phyloP scores from a whole-genome alignment of 2,888 invertebrate species.

The Synanthedon andrenaeformis region DNA sequence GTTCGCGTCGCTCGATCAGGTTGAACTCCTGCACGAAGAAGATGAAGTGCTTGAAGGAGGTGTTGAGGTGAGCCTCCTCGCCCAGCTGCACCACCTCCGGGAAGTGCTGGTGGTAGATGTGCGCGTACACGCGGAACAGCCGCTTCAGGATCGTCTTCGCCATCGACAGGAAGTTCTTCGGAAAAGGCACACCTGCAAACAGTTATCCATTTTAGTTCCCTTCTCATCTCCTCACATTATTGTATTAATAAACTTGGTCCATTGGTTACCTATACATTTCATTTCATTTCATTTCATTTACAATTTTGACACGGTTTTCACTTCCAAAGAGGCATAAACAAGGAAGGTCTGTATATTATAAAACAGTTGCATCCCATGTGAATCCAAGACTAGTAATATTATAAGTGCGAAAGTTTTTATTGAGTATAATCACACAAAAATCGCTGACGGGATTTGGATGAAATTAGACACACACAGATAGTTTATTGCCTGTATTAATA shows the following conservation, averaged over 20 bases:
- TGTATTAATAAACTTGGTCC: neutral
- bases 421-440: too few relatives aligned
- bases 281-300: too few relatives aligned
- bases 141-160: conserved; percentile 98
- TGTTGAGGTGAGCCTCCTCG: conserved; percentile 99
- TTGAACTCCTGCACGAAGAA: conserved; percentile 98
- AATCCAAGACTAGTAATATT: too few relatives aligned
- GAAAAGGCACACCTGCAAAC: conserved; percentile 89
- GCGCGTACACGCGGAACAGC: conserved; percentile 98
- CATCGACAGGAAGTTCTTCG: conserved; percentile 95
- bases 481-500: too few relatives aligned
- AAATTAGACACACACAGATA: too few relatives aligned
- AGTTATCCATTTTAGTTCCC: neutral
- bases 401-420: too few relatives aligned
- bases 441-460: too few relatives aligned
- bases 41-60: conserved; percentile 99
- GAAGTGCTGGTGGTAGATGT: conserved; percentile 99
- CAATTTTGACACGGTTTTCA: too few relatives aligned
- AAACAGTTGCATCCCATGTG: too few relatives aligned
- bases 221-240: neutral
- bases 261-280: too few relatives aligned
- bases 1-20: conserved; percentile 94
- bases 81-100: conserved; percentile 96
- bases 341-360: too few relatives aligned
- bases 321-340: too few relatives aligned